Evolutionary conservation across 1,140 invertebrate species (phyloP), one percentile per base, ranked within the genome.

Genomic region (Pinna nobilis): DNA sequence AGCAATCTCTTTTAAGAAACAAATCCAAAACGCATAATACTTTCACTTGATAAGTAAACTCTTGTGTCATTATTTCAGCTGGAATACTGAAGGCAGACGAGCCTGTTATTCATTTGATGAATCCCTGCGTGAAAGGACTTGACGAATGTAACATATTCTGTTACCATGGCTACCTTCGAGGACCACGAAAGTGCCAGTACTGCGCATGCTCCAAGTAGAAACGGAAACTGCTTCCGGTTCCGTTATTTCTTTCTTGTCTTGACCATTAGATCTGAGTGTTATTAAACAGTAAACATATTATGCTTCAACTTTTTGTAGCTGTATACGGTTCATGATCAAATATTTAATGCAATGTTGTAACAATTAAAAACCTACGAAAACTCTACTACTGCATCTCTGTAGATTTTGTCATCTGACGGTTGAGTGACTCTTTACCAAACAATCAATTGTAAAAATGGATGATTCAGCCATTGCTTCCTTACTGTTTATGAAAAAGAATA

Each of bases 121-220:
- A 74, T 11, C 72, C 72, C 9, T 74, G 72, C 50, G 66, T 74
- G 0, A 37, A 37, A 1, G 66, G 55, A 55, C 47, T 74, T 13
- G 72, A 74, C 39, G 49, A 37, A 0, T 74, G 72, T 57, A 69
- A 64, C 28, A 68, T 74, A 3, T 74, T 74, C 32, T 74, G 72
- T 69, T 50, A 55, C 35, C 47, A 63, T 35, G 72, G 72, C 3
- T 74, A 74, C 60, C 32, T 74, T 6, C 65, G 72, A 3, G 72
- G 72, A 47, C 72, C 72, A 37, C 47, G 59, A 20, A 44, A 65
- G 32, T 74, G 72, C 35, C 72, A 74, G 20, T 74, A 63, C 39
- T 74, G 72, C 32, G 72, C 72, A 49, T 74, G 72, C 39, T 18
- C 25, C 18, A 32, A 28, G 13, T 20, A 25, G 25, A 18, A n/a